Base-by-base conservation (phyloP, 1,140 invertebrate species). In the Drosophila sp. region DNA sequence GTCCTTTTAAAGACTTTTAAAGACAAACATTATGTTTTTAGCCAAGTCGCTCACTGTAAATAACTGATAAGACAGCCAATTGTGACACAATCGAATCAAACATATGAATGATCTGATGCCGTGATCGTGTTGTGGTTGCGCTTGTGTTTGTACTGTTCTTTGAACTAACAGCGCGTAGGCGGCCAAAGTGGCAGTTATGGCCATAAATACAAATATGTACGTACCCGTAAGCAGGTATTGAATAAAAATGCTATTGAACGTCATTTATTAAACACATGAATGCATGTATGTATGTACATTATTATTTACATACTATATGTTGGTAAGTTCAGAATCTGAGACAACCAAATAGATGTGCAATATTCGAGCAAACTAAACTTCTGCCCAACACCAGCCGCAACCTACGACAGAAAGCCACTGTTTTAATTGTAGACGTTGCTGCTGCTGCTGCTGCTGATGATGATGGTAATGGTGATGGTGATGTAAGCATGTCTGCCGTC, bases 151-250 rank as follows among this genome's bases (percentile, higher is more conserved):
- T 63, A 56, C 34, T 67, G 56, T 74, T 71, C 61, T 71, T 71
- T 66, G 25, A 64, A 61, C 67, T 59, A 43, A 48, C 14, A 63
- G 45, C 63, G 78, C 80, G 82, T 87, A 74, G 82, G 82, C 72
- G 82, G 59, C 61, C 58, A 79, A 89, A 82, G 82, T 87, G 82
- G 82, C 82, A 81, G 83, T 87, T 87, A 89, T 87, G 83, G 83
- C 83, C 83, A 87, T 87, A 87, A 82, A 87, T 79, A 82, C 82
- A 82, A 87, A 89, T 87, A 87, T 82, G 79, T 87, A 79, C 78
- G 82, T 79, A 82, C 51, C 63, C 64, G 61, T 72, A 72, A 89
- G 75, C 82, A 89, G 82, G 76, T 87, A 89, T 87, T 79, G 72
- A 83, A 78, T 72, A 32, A 38, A 63, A 77, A 53, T 58, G 54